Conservation (phyloP, 2,888 invertebrate genomes). For the Apoda limacodes region DNA sequence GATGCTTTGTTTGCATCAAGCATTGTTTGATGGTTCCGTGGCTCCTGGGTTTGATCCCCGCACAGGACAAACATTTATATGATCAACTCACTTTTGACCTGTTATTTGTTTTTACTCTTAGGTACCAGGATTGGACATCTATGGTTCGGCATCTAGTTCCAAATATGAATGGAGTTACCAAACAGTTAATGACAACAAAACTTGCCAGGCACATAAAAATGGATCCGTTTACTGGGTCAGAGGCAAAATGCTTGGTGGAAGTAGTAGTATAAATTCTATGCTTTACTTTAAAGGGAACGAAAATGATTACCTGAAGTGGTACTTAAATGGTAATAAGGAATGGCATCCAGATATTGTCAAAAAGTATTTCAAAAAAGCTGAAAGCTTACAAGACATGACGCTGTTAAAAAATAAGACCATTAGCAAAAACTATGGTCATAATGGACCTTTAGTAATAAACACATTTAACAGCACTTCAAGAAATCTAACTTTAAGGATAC, state of each 20-base stretch:
- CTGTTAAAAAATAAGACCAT: conserved; percentile 24
- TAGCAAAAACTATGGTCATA: conserved; percentile 35
- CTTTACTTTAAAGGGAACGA: conserved; percentile 59
- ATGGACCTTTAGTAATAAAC: conserved; percentile 54
- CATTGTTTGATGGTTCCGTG: no score
- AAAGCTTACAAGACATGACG: conserved; percentile 38
- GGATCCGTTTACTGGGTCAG: conserved; percentile 52
- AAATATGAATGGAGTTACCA: conserved; percentile 83
- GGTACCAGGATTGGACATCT: conserved; percentile 28
- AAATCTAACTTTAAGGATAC: no score
- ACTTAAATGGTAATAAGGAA: conserved; percentile 45
- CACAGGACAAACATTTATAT: no score
- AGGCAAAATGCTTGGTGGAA: conserved; percentile 71
- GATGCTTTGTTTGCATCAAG: no score
- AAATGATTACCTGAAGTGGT: conserved; percentile 58
- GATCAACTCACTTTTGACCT: no score
- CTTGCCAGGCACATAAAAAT: conserved; percentile 71
- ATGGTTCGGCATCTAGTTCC: conserved; percentile 31
- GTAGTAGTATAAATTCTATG: conserved; percentile 64
- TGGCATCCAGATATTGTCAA: conserved; percentile 49
- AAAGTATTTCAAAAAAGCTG: conserved; percentile 39
- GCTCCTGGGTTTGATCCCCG: no score
- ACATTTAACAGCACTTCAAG: conserved; percentile 49
- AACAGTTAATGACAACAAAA: conserved; percentile 74
- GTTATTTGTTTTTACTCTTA: no score